These are phyloP conservation scores for Trachemys scripta DNA, from an alignment of 2,113 vertebrate species.

Conservation along the genomic window DNA sequence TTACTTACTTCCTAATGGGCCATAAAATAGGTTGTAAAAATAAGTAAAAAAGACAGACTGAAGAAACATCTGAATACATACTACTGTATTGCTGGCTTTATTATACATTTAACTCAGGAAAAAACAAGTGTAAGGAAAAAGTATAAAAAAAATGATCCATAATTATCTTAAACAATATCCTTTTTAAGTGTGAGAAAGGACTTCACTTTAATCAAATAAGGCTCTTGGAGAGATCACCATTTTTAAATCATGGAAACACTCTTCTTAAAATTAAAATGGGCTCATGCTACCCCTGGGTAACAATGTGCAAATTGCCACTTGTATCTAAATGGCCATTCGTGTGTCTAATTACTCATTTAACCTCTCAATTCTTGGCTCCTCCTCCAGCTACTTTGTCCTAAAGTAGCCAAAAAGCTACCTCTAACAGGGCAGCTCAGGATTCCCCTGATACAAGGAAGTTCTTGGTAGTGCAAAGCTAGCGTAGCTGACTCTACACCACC, in stretches of 20 bases:
- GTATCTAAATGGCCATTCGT: neutral
- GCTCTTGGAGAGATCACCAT: neutral
- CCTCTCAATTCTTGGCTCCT: neutral
- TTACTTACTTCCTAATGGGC: constrained; percentile 86
- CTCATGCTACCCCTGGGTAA: neutral
- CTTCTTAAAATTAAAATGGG: neutral
- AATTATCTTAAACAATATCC: neutral
- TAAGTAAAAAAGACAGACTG: constrained; percentile 49
- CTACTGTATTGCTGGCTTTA: neutral
- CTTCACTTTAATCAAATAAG: neutral
- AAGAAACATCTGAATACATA: neutral
- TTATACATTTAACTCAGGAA: neutral
- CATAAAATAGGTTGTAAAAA: constrained; percentile 80
- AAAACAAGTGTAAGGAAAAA: neutral
- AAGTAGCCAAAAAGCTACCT: neutral
- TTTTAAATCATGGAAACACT: neutral
- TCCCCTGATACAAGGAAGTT: neutral
- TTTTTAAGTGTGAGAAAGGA: too few species aligned
- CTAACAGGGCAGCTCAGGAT: neutral
- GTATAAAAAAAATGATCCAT: neutral
- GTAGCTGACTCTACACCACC: neutral
- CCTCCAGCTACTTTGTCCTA: neutral
- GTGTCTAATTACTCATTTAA: neutral
- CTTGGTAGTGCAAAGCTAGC: neutral
- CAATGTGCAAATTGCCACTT: neutral